Conservation (phyloP, 2,113 vertebrate species). For the Conger conger region DNA sequence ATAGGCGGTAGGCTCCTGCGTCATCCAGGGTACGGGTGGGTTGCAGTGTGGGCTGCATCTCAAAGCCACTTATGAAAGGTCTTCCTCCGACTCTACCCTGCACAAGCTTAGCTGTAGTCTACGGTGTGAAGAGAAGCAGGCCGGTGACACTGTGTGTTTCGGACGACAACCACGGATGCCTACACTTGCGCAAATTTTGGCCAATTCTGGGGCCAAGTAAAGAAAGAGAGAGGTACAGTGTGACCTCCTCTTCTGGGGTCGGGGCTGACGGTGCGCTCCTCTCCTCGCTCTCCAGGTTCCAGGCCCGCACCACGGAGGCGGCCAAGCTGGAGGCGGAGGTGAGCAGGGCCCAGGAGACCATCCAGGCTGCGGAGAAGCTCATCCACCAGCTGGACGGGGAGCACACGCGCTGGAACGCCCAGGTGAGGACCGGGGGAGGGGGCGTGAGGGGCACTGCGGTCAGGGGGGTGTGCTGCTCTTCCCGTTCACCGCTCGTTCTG, state of each 20-base stretch:
- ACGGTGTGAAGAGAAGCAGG: no score
- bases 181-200: no score
- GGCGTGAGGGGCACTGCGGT: not conserved
- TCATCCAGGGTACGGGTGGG: no score
- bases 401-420: slow-evolving; percentile 89
- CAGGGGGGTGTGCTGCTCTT: slow-evolving; percentile 50
- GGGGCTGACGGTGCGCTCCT: not conserved
- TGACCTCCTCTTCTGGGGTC: not conserved
- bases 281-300: slow-evolving; percentile 78
- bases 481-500: slow-evolving; percentile 65
- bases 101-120: no score
- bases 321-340: slow-evolving; percentile 92
- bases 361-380: slow-evolving; percentile 85
- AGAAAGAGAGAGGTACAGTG: no score
- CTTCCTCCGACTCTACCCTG: no score
- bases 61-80: no score
- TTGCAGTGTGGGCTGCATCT: no score
- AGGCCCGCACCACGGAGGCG: slow-evolving; percentile 89
- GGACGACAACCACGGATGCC: no score
- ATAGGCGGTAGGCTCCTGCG: no score
- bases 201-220: no score
- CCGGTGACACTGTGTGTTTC: no score
- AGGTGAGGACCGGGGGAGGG: slow-evolving; percentile 68
- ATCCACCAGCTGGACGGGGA: slow-evolving; percentile 90
- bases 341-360: slow-evolving; percentile 87